These are phyloP conservation scores for Heteractis magnifica DNA, from an alignment of 92 coral and sea anemone species.

Conservation along the genomic window DNA sequence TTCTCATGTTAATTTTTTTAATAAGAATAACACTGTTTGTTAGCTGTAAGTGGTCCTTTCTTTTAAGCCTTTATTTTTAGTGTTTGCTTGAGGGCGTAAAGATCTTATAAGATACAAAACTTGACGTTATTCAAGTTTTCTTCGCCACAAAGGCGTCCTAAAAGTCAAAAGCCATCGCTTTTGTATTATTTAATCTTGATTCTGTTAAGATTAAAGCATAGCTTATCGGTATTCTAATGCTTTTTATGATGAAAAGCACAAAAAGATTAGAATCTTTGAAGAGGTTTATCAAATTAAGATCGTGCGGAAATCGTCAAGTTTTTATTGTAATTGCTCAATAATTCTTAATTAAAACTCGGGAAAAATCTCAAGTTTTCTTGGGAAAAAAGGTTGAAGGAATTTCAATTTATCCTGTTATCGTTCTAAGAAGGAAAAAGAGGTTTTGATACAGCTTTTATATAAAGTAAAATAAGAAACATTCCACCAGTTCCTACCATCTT, in stretches of 20 bases:
- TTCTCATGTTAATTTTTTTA: no score
- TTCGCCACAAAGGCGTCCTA: background rate
- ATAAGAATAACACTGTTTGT: no score
- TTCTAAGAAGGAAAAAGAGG: no score
- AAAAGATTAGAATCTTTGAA: background rate
- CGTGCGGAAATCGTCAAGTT: background rate
- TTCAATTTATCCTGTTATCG: no score
- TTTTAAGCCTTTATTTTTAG: no score
- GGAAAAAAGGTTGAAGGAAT: background rate
- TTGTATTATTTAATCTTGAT: background rate
- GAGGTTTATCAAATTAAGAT: background rate
- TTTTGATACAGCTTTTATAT: no score
- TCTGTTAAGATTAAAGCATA: background rate
- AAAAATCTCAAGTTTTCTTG: background rate
- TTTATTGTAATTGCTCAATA: no score
- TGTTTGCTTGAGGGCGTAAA: no score
- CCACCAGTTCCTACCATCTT: no score
- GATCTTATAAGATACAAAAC: background rate
- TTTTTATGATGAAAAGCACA: no score
- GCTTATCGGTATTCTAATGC: background rate
- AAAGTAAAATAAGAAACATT: no score
- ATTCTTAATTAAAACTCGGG: background rate
- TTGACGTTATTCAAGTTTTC: background rate
- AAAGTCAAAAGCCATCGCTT: background rate
- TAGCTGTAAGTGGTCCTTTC: no score